Conservation (phyloP, 2,888 invertebrate species). For the Agrypnus murinus region DNA sequence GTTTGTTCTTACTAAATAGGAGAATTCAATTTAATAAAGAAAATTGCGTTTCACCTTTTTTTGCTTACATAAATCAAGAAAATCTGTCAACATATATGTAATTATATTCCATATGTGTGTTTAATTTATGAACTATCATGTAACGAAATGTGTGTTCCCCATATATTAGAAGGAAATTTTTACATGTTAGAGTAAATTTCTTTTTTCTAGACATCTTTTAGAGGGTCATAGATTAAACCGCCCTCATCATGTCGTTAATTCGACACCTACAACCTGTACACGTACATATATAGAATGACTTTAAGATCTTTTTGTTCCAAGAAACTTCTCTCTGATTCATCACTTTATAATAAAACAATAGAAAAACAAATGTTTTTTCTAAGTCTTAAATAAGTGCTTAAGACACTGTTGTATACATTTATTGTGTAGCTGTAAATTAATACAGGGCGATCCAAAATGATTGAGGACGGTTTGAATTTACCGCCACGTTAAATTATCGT, state of each 20-base stretch:
- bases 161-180: constrained; percentile 34
- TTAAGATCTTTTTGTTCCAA: constrained; percentile 21
- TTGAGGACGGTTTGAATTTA: too few relatives aligned
- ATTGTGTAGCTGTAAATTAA: too few relatives aligned
- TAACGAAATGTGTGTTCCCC: constrained; percentile 54
- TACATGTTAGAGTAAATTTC: constrained; percentile 26
- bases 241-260: constrained; percentile 43
- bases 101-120: constrained; percentile 43
- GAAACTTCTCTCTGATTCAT: constrained; percentile 23
- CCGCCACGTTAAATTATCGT: too few relatives aligned
- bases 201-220: constrained; percentile 11
- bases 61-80: constrained; percentile 25
- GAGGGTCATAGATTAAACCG: constrained; percentile 40
- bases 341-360: neutral
- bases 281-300: constrained; percentile 32
- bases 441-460: too few relatives aligned
- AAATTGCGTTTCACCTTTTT: constrained; percentile 22
- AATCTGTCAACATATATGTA: constrained; percentile 34
- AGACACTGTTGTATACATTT: too few relatives aligned
- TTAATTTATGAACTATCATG: constrained; percentile 55
- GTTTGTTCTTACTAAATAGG: neutral
- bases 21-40: constrained; percentile 14
- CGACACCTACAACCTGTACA: constrained; percentile 38
- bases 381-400: too few relatives aligned
- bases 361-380: too few relatives aligned